Evolutionary conservation across 2,888 invertebrate genomes (phyloP).

Genomic region (Drosophila multiciliata): DNA sequence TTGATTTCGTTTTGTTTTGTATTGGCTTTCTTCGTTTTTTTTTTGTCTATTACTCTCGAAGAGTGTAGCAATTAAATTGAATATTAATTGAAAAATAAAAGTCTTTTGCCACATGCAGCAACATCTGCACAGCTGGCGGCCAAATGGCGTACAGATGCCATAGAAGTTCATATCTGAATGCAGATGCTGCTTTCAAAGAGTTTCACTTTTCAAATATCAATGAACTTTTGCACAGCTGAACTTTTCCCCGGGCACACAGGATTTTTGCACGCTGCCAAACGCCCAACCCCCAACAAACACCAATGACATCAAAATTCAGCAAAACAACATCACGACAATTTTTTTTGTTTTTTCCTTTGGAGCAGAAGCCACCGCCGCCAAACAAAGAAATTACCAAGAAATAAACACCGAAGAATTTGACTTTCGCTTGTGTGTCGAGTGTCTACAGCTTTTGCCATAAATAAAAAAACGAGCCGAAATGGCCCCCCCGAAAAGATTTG

Average conservation of each 20-base stretch:
- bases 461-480: slow-evolving; percentile 57
- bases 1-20: slow-evolving; percentile 26
- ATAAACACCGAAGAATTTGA: slow-evolving; percentile 78
- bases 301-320: slow-evolving; percentile 53
- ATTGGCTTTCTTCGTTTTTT: slow-evolving; percentile 41
- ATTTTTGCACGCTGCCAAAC: slow-evolving; percentile 41
- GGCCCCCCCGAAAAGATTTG: slow-evolving; percentile 65
- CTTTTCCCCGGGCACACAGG: slow-evolving; percentile 54
- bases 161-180: slow-evolving; percentile 58
- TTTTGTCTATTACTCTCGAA: slow-evolving; percentile 29
- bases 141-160: slow-evolving; percentile 26
- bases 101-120: slow-evolving; percentile 58
- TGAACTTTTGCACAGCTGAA: slow-evolving; percentile 68
- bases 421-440: slow-evolving; percentile 72
- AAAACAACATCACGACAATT: slow-evolving; percentile 55
- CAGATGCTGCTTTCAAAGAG: slow-evolving; percentile 49
- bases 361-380: slow-evolving; percentile 65
- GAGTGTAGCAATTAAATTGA: slow-evolving; percentile 68
- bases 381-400: slow-evolving; percentile 61
- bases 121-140: slow-evolving; percentile 59
- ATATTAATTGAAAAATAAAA: slow-evolving; percentile 78
- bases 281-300: slow-evolving; percentile 35
- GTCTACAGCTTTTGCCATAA: slow-evolving; percentile 61
- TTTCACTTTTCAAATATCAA: slow-evolving; percentile 80
- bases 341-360: slow-evolving; percentile 15